Base-by-base conservation (phyloP, 2,113 vertebrate genomes). In the Notiomystis cincta region DNA sequence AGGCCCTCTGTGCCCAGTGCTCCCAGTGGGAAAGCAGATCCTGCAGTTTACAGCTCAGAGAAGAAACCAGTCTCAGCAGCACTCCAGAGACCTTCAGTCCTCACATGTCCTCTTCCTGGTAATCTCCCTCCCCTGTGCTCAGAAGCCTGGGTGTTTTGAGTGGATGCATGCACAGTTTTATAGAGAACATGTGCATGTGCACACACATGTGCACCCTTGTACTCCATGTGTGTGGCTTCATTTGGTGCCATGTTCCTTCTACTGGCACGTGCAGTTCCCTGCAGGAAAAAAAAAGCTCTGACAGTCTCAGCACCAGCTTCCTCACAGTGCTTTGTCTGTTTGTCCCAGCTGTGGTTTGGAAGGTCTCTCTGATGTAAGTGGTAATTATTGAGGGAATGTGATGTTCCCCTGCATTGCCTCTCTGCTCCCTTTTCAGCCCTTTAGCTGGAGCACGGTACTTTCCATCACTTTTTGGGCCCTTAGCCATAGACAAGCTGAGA, bases 81-180 rank as follows among this genome's bases (percentile, higher is more conserved):
- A 0, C 37, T 19, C 35, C 27, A 70, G 18, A 93, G 35, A 60
- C 11, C 19, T 22, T 73, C 93, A n/a, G 18, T 57, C 40, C 40
- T 47, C 58, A n/a, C 45, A 1, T 69, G 28, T 1, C 38, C 82
- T 44, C 66, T 54, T 93, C 82, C 89, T 31, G 97, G 98, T 98
- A 97, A 97, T 87, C 47, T 73, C 56, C 27, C 38, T 85, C 62
- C 30, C 7, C 38, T 56, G 18, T 54, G 28, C 47, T 77, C 58
- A 30, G 2, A 65, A 76, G 18, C 7, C 44, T 11, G n/a, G 48
- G 22, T 30, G 75, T 77, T 91, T 48, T 72, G 75, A 62, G 69
- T n/a, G 75, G 51, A 38, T 58, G 35, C 69, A 11, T 23, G 30
- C 37, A 17, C 24, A 30, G 3, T 69, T 89, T 71, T 51, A 25